These are phyloP conservation scores for Thunnus thynnus DNA, from an alignment of 2,113 vertebrate species.

Conservation along the genomic window DNA sequence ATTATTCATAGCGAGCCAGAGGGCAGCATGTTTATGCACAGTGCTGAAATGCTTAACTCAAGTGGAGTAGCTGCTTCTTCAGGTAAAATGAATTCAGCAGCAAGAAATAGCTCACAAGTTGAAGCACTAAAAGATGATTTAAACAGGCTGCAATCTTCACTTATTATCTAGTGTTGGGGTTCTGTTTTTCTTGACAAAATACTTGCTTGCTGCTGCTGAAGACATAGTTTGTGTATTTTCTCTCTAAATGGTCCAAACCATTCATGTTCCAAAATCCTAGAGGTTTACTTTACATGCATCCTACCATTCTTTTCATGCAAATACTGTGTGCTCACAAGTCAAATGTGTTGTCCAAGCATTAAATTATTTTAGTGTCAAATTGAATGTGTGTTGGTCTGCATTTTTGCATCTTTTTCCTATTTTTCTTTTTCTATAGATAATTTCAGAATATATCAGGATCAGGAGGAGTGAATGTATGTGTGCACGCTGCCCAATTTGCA, in stretches of 20 bases:
- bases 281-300: neutral
- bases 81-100: neutral
- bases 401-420: neutral
- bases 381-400: neutral
- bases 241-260: neutral
- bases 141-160: neutral
- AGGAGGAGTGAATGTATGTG: neutral
- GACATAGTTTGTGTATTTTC: neutral
- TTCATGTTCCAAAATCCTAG: neutral
- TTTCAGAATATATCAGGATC: slow-evolving; percentile 9
- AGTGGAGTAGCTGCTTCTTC: slow-evolving; percentile 12
- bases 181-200: neutral
- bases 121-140: neutral
- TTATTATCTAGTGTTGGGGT: neutral
- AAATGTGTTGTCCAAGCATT: neutral
- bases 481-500: neutral
- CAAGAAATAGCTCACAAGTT: neutral
- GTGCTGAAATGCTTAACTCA: slow-evolving; percentile 7
- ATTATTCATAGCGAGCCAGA: slow-evolving; percentile 45
- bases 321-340: neutral
- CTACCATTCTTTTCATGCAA: neutral
- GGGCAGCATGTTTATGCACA: slow-evolving; percentile 27
- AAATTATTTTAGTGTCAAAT: neutral
- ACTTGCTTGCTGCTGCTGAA: neutral
- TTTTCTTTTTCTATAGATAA: neutral